Evolutionary conservation across 2,797 vertebrate species (phyloP).

Genomic region (Neosalanx taihuensis): DNA sequence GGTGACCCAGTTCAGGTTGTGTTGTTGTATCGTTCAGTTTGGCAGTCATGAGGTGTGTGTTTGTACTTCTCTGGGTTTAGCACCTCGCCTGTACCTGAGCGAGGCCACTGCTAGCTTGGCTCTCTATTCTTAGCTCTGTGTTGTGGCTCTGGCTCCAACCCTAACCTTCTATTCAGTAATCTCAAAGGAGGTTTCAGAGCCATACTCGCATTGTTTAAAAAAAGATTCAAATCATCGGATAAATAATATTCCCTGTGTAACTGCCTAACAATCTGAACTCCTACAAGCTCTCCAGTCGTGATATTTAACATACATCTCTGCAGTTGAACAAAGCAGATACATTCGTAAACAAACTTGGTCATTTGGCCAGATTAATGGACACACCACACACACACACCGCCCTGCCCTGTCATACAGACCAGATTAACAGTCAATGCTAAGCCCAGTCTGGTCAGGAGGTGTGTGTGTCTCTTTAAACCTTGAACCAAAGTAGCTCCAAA

Average conservation of each 20-base stretch:
- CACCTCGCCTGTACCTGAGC: constrained; percentile 27
- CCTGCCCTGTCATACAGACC: constrained; percentile 39
- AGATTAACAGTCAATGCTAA: constrained; percentile 61
- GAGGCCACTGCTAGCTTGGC: constrained; percentile 30
- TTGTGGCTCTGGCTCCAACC: constrained; percentile 32
- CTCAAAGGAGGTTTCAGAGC: constrained; percentile 41
- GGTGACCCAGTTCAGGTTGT: neutral
- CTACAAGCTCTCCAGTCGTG: neutral
- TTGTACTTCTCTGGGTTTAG: constrained; percentile 24
- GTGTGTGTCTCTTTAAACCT: constrained; percentile 59
- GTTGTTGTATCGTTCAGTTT: constrained; percentile 13
- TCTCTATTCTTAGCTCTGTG: constrained; percentile 46
- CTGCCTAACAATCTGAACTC: neutral
- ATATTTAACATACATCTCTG: neutral
- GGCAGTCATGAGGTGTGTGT: constrained; percentile 24
- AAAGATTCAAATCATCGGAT: neutral
- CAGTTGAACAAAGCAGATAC: neutral
- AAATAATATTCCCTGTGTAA: too few species aligned
- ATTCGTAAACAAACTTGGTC: neutral
- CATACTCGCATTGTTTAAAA: constrained; percentile 15
- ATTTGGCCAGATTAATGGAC: neutral
- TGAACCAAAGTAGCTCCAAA: constrained; percentile 62
- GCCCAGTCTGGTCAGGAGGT: constrained; percentile 41
- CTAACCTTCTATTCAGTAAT: constrained; percentile 44
- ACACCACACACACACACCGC: constrained; percentile 20